phyloP scores from a whole-genome alignment of 53 echinoderm and acorn worm species.

The Stichopus horrens region DNA sequence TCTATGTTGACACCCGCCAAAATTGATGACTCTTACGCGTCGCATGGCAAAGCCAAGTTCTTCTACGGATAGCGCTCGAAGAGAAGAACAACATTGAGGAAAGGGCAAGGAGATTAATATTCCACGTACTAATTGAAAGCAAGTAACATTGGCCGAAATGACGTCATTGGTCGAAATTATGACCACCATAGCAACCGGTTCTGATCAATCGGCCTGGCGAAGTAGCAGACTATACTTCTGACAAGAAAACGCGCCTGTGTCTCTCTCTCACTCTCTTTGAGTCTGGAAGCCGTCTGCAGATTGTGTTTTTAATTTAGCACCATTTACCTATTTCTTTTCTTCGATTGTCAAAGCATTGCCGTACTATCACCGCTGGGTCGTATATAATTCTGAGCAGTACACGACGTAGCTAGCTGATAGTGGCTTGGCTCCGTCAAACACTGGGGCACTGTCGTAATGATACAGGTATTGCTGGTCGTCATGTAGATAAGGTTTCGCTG shows the following conservation, averaged over 20 bases:
- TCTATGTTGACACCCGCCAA: slow-evolving; percentile 24
- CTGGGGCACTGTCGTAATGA: no score
- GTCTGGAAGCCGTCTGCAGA: slow-evolving; percentile 24
- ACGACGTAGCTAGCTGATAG: not conserved
- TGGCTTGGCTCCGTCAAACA: no score
- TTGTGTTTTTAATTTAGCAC: slow-evolving; percentile 24
- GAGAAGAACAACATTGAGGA: not conserved
- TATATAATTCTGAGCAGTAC: not conserved
- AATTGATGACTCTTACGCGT: slow-evolving; percentile 40
- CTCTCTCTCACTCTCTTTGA: no score
- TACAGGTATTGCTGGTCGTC: no score
- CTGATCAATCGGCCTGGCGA: slow-evolving; percentile 23
- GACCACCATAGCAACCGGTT: slow-evolving; percentile 40
- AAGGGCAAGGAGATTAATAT: slow-evolving; percentile 34
- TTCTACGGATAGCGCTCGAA: not conserved
- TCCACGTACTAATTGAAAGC: not conserved
- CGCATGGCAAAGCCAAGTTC: slow-evolving; percentile 27
- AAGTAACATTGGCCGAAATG: slow-evolving; percentile 27
- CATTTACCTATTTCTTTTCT: slow-evolving; percentile 11
- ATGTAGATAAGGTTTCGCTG: no score
- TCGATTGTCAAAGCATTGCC: not conserved
- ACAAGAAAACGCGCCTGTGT: not conserved
- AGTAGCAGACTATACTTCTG: not conserved
- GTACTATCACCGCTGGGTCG: not conserved
- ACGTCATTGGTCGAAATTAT: slow-evolving; percentile 33